phyloP scores from a whole-genome alignment of 2,113 vertebrate genomes.

The Fregetta grallaria region DNA sequence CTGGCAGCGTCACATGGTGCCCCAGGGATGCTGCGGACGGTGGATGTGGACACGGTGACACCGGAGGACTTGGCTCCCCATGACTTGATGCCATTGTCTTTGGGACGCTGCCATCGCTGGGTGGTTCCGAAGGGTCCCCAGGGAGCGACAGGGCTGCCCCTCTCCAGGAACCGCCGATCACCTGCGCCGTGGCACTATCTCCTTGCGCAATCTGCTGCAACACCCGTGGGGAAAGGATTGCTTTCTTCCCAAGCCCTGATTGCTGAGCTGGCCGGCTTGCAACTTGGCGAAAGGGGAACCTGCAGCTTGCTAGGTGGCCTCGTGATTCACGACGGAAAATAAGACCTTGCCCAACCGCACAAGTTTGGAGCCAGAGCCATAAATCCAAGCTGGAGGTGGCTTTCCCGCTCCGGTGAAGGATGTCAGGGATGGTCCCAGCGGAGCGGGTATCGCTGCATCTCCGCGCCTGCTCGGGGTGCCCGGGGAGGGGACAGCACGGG shows the following conservation, averaged over 20 bases:
- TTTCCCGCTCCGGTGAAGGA: not conserved
- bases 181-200: not conserved
- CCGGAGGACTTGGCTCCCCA: rapidly evolving
- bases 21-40: not conserved
- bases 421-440: rapidly evolving
- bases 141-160: not conserved
- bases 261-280: not conserved
- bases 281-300: not conserved
- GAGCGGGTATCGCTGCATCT: rapidly evolving
- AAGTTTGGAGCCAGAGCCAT: rapidly evolving
- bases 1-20: rapidly evolving
- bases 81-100: not conserved
- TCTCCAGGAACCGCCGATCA: not conserved
- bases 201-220: not conserved
- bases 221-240: not conserved
- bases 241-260: not conserved
- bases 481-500: rapidly evolving
- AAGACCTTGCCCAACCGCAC: not conserved
- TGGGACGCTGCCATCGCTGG: not conserved
- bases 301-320: conserved; percentile 21
- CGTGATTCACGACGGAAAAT: not conserved
- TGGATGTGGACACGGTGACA: rapidly evolving
- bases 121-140: rapidly evolving
- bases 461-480: rapidly evolving
- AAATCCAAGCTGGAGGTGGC: not conserved